Base-by-base conservation (phyloP, 2,797 vertebrate genomes). In the Hoplostethus atlanticus region DNA sequence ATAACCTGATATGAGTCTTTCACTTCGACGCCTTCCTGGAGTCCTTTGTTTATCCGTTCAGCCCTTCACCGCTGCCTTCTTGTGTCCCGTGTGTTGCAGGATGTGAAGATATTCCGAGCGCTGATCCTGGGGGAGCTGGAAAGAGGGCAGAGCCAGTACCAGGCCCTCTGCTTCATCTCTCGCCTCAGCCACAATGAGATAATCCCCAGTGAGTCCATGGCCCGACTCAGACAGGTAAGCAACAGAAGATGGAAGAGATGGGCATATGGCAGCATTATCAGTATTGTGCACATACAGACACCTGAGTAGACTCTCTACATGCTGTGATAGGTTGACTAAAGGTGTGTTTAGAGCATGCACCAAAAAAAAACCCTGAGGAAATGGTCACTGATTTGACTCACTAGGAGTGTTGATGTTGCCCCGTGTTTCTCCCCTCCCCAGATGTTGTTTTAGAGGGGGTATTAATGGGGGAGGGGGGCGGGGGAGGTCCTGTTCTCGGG, bases 161-260 rank as follows among this genome's bases (percentile, higher is more conserved):
- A 99, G 90, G 97, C 96, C 0, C 94, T 99, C 42, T 99, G 98
- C 88, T 99, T 99, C 61, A 71, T 99, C 88, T 97, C 97, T 0
- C 93, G 95, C 64, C 96, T 99, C 56, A 94, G 90, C 83, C 97
- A 89, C 93, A 98, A 97, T 88, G 98, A 99, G 91, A 97, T 99
- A 94, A 99, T 99, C 88, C 96, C 98, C 88, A 99, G 97, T 1
- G 97, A 99, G 84, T 98, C 98, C 47, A 98, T 99, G 98, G 96
- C 97, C 2, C 97, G 98, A 77, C 96, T 99, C 71, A 91, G 98
- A 77, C 98, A 99, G 97, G 98, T 99, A 87, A 42, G 55, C 15
- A 36, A 5, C 12, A 21, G 1, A 48, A 12, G 34, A 36, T 48
- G 66, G 64, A 28, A 13, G 21, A 12, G 9, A 51, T 51, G 15